Percentiles rank a stretch among this genome's conserved stretches.
Conservation (phyloP, 1,140 invertebrate species). For the Chironomus tepperi region DNA sequence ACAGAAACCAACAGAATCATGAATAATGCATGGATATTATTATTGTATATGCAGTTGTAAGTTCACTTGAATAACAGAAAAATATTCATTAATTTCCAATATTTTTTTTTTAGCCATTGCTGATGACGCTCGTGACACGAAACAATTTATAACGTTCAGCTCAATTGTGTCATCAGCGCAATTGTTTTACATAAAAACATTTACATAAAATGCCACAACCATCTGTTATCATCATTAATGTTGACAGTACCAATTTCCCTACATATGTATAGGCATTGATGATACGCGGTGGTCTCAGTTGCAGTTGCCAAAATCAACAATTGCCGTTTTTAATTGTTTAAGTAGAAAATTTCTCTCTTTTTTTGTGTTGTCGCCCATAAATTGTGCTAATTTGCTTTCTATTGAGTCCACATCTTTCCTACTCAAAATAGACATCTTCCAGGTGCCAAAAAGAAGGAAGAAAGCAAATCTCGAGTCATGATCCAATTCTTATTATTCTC, state of each 20-base stretch:
- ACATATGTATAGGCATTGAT: no score
- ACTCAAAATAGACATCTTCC: no score
- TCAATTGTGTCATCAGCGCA: background rate
- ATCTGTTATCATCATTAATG: no score
- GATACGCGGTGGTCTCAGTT: no score
- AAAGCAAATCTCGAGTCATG: no score
- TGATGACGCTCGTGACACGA: background rate
- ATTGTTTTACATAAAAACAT: background rate
- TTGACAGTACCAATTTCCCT: no score
- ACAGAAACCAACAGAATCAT: constrained; percentile 4
- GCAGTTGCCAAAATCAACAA: no score
- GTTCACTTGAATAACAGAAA: background rate
- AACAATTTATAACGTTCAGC: background rate
- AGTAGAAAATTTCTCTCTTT: no score
- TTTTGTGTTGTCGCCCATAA: background rate
- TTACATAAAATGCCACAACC: background rate
- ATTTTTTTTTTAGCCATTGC: background rate
- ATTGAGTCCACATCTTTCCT: background rate
- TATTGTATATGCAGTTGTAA: background rate
- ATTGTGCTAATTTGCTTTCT: constrained; percentile 14
- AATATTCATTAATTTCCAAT: constrained; percentile 14
- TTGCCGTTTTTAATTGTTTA: constrained; percentile 1
- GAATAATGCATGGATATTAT: background rate
- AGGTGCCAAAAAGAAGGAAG: no score
- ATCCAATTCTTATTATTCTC: no score